Base-by-base conservation (phyloP, 1,140 invertebrate genomes). In the Leptinotarsa defecta region DNA sequence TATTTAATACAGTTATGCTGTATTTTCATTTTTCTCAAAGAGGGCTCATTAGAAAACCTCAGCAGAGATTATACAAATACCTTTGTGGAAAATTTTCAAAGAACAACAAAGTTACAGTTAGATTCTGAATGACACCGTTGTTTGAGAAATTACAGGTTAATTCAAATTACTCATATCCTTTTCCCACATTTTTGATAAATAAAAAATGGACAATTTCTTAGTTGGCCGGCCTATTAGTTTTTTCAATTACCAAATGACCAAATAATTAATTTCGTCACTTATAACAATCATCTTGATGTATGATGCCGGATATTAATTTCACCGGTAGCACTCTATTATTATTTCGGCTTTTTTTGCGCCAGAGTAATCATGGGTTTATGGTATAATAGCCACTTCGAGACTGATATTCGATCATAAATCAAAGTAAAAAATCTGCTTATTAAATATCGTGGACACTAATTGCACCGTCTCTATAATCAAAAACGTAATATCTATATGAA, bases 401-500 rank as follows among this genome's bases (percentile, higher is more conserved):
- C 52, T 57, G 52, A 57, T 57, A 57, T 57, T 57, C 52, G 15
- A 57, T 17, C 52, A 57, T 57, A 57, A 57, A 57, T 57, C 52
- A 57, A 57, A 57, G 15, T 57, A 57, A 57, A 57, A 57, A 57
- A 57, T 19, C 17, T 57, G 17, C 52, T 57, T 57, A 57, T 57
- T 57, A 57, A 57, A 57, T 57, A 17, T 17, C 52, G n/a, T 57
- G 52, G 52, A 57, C 13, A 57, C 52, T 57, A 57, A 57, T 17
- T 57, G 15, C 52, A 13, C 52, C 52, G n/a, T 57, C 15, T 57
- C 13, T 5, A 19, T 57, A 57, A 57, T 57, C 52, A 57, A 57
- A 57, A 57, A 17, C 52, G n/a, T 57, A 57, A 57, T 57, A 57
- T 57, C 17, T 57, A 15, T 57, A 57, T 57, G 52, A 57, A 19